Conservation (phyloP, 1,140 invertebrate species). For the Brachionus paranguensis region DNA sequence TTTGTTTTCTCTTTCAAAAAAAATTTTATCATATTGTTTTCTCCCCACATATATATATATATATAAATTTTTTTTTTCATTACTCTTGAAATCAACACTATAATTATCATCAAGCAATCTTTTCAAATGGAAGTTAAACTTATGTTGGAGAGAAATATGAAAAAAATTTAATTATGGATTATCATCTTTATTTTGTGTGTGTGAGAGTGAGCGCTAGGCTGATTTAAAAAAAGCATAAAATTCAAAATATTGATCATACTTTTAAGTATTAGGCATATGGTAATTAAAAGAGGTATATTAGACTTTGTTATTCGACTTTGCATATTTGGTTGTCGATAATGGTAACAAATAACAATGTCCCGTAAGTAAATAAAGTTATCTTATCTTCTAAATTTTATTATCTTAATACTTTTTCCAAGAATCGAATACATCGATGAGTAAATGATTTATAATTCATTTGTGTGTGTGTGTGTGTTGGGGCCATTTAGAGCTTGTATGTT, state of each 20-base stretch:
- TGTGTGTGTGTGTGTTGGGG: background rate
- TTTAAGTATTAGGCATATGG: background rate
- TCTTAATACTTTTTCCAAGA: conserved; percentile 16
- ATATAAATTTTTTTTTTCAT: background rate
- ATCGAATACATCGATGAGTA: conserved; percentile 29
- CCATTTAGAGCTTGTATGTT: background rate
- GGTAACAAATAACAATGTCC: conserved; percentile 25
- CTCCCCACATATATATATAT: background rate
- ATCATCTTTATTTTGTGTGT: conserved; percentile 5
- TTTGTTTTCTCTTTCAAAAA: background rate
- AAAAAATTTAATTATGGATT: conserved; percentile 2
- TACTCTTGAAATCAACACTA: conserved; percentile 29
- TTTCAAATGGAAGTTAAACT: conserved; percentile 18
- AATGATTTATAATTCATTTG: conserved; percentile 1
- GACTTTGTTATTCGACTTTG: background rate
- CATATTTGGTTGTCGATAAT: conserved; percentile 25
- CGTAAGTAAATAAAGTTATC: conserved; percentile 30
- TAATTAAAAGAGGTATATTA: background rate
- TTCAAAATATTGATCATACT: conserved; percentile 12
- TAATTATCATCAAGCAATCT: conserved; percentile 33
- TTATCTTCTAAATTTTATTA: conserved; percentile 27
- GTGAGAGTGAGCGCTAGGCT: background rate
- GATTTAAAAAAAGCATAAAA: background rate
- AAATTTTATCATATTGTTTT: background rate
- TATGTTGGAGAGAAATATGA: background rate